Evolutionary conservation across 2,113 vertebrate genomes (phyloP).

Genomic region (Mandrillus leucophaeus): DNA sequence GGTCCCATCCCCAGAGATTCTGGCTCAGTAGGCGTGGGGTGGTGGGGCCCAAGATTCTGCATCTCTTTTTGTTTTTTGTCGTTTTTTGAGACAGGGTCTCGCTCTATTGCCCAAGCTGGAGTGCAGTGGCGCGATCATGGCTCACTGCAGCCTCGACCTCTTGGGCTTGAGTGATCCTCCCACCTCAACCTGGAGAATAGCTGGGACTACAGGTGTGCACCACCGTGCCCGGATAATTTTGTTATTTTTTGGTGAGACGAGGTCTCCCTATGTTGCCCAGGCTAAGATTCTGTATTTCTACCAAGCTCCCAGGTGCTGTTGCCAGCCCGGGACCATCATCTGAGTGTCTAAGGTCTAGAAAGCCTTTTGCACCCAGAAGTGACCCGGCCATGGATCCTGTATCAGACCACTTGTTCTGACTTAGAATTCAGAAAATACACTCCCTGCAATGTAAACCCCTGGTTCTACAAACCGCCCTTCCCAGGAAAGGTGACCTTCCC

Average conservation of each 20-base stretch:
- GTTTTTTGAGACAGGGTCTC: no score
- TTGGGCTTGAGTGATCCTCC: no score
- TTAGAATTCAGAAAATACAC: background rate
- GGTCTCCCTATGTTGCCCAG: no score
- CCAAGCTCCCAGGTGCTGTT: background rate
- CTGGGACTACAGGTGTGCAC: no score
- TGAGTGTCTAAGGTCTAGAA: background rate
- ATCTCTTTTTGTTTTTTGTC: background rate
- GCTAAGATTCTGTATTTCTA: background rate
- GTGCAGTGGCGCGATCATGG: no score
- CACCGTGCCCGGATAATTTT: no score
- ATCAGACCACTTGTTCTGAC: background rate
- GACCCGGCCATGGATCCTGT: accelerated
- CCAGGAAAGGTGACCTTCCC: no score
- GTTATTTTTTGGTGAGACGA: no score
- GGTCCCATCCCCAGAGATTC: background rate
- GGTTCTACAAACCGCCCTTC: background rate
- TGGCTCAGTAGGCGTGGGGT: background rate
- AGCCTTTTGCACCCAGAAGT: background rate
- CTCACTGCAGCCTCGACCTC: no score
- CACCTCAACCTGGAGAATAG: no score
- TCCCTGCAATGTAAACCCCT: background rate
- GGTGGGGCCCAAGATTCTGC: background rate
- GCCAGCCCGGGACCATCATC: accelerated
- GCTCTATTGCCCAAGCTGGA: no score